Conservation (phyloP, 2,888 invertebrate genomes). For the Megastigmus dorsalis region DNA sequence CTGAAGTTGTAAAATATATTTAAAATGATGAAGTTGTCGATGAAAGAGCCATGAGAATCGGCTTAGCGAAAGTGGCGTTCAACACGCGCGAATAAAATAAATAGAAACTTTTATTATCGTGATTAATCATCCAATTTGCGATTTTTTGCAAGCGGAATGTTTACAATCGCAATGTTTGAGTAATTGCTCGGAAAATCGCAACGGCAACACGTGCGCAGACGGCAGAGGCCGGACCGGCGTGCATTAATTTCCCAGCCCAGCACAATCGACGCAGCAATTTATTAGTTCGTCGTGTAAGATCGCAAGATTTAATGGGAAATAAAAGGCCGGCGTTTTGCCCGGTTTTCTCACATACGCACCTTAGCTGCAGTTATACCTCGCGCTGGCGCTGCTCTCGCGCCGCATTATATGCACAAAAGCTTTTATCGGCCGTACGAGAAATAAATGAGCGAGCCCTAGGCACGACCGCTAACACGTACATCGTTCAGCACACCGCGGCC, state of each 20-base stretch:
- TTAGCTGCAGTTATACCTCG: too few species aligned
- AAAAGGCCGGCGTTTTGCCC: not conserved
- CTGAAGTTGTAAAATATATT: too few species aligned
- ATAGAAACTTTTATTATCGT: too few species aligned
- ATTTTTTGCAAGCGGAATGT: not conserved
- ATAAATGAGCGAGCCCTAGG: conserved; percentile 27
- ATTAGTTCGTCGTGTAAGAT: conserved; percentile 22
- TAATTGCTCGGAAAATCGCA: conserved; percentile 17
- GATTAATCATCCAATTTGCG: too few species aligned
- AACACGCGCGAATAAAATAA: too few species aligned
- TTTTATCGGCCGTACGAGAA: conserved; percentile 20
- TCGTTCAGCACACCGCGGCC: too few species aligned
- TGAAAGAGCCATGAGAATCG: too few species aligned
- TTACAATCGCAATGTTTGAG: conserved; percentile 17
- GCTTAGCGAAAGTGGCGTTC: too few species aligned
- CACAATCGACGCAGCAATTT: conserved; percentile 16
- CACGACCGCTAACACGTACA: too few species aligned
- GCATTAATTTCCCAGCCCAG: not conserved
- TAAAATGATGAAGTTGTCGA: too few species aligned
- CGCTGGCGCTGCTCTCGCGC: too few species aligned
- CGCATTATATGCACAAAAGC: not conserved
- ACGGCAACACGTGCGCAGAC: not conserved
- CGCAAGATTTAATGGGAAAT: conserved; percentile 11
- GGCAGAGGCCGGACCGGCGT: not conserved
- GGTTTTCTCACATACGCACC: too few species aligned